A percentile compares a stretch with the other conserved stretches of the same genome.
Conservation (phyloP, 2,888 invertebrate genomes). For the Amphiduros pacificus region DNA sequence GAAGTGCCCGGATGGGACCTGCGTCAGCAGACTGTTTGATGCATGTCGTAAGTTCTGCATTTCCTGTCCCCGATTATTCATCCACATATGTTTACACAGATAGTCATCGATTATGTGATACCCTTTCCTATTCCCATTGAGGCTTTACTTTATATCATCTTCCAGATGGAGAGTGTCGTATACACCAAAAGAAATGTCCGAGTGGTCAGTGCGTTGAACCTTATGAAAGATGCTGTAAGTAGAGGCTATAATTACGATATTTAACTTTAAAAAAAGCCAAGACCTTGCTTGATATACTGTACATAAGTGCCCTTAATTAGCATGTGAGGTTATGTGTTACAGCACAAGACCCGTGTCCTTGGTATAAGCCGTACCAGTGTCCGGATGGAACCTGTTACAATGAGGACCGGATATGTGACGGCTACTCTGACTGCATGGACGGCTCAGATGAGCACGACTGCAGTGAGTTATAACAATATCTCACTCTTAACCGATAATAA, state of each 20-base stretch:
- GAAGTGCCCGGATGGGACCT: conserved; percentile 12
- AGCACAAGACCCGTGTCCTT: conserved; percentile 16
- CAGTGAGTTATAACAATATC: too few relatives aligned
- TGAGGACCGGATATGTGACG: conserved; percentile 1
- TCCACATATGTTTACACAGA: too few relatives aligned
- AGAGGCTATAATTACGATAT: background rate
- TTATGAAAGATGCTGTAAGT: conserved; percentile 17
- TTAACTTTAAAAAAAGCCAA: background rate
- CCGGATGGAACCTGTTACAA: background rate
- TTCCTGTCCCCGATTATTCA: too few relatives aligned
- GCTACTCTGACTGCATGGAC: background rate
- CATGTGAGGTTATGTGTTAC: background rate
- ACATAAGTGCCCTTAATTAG: background rate
- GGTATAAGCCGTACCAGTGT: conserved; percentile 13
- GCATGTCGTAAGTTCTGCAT: conserved; percentile 5
- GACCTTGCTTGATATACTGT: background rate
- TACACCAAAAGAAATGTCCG: conserved; percentile 11
- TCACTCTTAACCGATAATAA: too few relatives aligned
- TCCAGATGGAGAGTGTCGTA: conserved; percentile 12
- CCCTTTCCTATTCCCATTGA: too few relatives aligned
- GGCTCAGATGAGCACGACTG: background rate
- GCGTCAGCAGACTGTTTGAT: conserved; percentile 5
- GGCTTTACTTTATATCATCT: too few relatives aligned
- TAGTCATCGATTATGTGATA: too few relatives aligned
- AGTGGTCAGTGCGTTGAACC: conserved; percentile 6